These are phyloP conservation scores for Thaumetopoea pityocampa DNA, from an alignment of 1,140 invertebrate species.

Conservation along the genomic window DNA sequence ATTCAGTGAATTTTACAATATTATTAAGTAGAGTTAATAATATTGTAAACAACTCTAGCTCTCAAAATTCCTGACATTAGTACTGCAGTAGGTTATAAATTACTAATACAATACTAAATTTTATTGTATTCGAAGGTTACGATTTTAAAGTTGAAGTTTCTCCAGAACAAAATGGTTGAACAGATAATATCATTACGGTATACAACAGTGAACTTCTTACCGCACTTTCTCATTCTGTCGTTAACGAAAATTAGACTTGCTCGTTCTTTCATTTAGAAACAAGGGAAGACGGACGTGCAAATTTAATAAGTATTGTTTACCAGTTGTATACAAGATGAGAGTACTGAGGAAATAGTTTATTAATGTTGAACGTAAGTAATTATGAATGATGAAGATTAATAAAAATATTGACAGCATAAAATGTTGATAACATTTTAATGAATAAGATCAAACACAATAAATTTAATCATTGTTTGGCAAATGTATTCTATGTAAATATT, in stretches of 20 bases:
- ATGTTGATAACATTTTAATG: conserved; percentile 23
- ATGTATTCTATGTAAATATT: too few relatives aligned
- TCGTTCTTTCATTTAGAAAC: conserved; percentile 37
- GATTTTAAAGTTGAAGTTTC: conserved; percentile 35
- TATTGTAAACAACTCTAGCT: too few relatives aligned
- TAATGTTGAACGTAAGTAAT: conserved; percentile 39
- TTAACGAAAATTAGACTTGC: conserved; percentile 37
- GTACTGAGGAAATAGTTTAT: conserved; percentile 46
- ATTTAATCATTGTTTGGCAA: too few relatives aligned
- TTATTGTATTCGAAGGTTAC: conserved; percentile 29
- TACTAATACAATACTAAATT: conserved; percentile 19
- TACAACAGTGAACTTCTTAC: conserved; percentile 29
- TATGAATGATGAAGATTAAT: conserved; percentile 30
- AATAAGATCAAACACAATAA: conserved; percentile 9
- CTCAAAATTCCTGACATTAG: background rate
- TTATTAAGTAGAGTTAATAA: too few relatives aligned
- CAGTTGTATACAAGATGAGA: conserved; percentile 57
- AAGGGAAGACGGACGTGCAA: conserved; percentile 58
- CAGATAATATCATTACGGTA: conserved; percentile 37
- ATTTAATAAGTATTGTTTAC: conserved; percentile 72
- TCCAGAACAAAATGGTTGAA: conserved; percentile 30
- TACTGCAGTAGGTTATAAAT: conserved; percentile 15
- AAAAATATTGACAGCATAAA: too few relatives aligned
- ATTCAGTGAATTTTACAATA: too few relatives aligned
- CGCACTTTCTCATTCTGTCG: conserved; percentile 24